Percentiles rank a stretch among this genome's conserved stretches.
Conservation (phyloP, 2,113 vertebrate genomes). For the Ellobius talpinus region DNA sequence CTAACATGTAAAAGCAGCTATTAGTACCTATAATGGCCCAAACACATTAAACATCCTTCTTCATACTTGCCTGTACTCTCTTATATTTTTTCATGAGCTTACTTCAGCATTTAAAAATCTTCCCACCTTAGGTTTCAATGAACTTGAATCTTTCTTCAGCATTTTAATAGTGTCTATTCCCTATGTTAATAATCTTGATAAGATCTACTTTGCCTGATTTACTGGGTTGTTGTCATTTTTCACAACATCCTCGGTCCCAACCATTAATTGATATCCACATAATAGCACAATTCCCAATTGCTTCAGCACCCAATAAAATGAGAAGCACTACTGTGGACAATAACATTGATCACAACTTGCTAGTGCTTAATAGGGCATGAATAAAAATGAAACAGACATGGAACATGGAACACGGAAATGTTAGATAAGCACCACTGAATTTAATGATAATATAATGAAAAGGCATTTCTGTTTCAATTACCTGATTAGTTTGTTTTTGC, state of each 20-base stretch:
- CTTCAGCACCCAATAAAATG: background rate
- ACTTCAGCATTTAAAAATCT: background rate
- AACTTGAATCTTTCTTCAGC: constrained; percentile 11
- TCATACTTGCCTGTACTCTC: background rate
- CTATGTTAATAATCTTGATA: background rate
- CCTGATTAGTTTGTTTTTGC: constrained; percentile 33
- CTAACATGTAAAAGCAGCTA: background rate
- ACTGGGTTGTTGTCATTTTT: background rate
- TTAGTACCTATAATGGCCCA: background rate
- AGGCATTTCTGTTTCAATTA: constrained; percentile 9
- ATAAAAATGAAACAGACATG: constrained; percentile 8
- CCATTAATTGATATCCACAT: background rate
- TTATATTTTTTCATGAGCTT: background rate
- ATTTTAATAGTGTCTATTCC: background rate
- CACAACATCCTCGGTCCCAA: background rate
- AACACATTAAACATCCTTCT: background rate
- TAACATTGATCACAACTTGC: background rate
- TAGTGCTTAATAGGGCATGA: background rate
- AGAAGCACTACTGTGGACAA: background rate
- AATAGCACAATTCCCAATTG: background rate
- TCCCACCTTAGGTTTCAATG: background rate
- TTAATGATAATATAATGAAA: background rate
- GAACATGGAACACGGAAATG: background rate
- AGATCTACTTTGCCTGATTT: constrained; percentile 11
- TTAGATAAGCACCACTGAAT: background rate